Evolutionary conservation across 1,140 invertebrate genomes (phyloP).

Genomic region (Pseudomyrmex sp.): DNA sequence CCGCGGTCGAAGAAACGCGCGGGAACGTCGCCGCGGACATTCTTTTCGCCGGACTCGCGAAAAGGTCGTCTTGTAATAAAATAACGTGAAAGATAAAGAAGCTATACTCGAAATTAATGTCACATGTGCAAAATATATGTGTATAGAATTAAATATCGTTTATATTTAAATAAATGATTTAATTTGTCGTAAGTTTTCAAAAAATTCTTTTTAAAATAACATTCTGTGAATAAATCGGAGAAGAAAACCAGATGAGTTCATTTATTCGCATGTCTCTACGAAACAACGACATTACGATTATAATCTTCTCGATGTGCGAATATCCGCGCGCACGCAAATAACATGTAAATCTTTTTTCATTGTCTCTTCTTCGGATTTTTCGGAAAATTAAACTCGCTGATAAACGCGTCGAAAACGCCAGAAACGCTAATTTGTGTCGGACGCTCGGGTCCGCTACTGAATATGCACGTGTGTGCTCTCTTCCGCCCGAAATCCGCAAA

Average conservation of each 20-base stretch:
- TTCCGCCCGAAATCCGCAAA: constrained; percentile 21
- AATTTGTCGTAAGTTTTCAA: too few relatives aligned
- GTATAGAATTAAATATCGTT: neutral
- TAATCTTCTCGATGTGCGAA: constrained; percentile 6
- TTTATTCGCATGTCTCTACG: too few relatives aligned
- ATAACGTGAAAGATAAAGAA: neutral
- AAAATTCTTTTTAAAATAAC: too few relatives aligned
- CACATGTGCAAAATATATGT: neutral
- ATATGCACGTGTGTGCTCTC: constrained; percentile 43
- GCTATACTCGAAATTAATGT: too few relatives aligned
- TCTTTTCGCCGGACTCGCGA: neutral
- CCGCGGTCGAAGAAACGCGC: neutral
- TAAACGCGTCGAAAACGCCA: neutral
- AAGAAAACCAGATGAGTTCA: too few relatives aligned
- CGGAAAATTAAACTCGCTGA: neutral
- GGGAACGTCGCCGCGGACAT: neutral
- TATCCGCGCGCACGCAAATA: neutral
- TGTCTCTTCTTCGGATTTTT: neutral
- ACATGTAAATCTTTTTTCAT: neutral
- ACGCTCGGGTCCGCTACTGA: constrained; percentile 25
- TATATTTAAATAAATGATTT: neutral
- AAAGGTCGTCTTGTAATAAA: constrained; percentile 1
- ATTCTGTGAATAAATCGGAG: too few relatives aligned
- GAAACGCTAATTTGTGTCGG: constrained; percentile 17
- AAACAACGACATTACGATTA: too few relatives aligned